These are phyloP conservation scores for Phocoena phocoena DNA, from an alignment of 2,113 vertebrate genomes.

Conservation along the genomic window DNA sequence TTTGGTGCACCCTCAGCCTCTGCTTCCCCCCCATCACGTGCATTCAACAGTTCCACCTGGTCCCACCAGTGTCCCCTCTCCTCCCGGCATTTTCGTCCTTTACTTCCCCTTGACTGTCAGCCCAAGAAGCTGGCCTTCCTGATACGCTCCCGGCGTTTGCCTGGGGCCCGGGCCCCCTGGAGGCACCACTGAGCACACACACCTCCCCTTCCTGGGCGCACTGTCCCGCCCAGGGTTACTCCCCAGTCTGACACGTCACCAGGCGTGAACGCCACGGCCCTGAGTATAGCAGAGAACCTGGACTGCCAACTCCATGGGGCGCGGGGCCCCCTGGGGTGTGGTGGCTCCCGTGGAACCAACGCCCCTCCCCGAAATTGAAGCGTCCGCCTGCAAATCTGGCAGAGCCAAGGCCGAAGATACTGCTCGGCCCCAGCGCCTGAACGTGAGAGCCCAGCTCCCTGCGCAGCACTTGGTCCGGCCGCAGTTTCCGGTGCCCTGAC, in stretches of 20 bases:
- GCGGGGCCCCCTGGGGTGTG: background rate
- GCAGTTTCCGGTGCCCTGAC: background rate
- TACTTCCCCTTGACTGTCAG: too few species aligned
- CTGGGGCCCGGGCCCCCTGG: background rate
- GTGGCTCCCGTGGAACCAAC: rapidly evolving
- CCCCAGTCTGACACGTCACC: rapidly evolving
- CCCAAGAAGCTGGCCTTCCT: background rate
- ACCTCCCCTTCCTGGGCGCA: background rate
- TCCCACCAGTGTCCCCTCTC: background rate
- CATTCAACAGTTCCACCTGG: background rate
- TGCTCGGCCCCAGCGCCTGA: rapidly evolving
- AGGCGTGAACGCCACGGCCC: rapidly evolving
- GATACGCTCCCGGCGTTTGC: background rate
- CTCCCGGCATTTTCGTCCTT: background rate
- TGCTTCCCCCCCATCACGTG: background rate
- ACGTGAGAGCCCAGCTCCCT: background rate
- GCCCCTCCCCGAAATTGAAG: background rate
- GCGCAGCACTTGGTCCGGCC: rapidly evolving
- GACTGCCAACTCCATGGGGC: background rate
- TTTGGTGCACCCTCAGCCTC: rapidly evolving
- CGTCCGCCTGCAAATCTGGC: background rate
- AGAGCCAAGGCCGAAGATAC: background rate
- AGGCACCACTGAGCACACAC: background rate
- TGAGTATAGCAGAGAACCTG: background rate
- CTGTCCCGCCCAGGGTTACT: background rate